phyloP scores from a whole-genome alignment of 2,888 invertebrate genomes.

The Monopis laevigella region DNA sequence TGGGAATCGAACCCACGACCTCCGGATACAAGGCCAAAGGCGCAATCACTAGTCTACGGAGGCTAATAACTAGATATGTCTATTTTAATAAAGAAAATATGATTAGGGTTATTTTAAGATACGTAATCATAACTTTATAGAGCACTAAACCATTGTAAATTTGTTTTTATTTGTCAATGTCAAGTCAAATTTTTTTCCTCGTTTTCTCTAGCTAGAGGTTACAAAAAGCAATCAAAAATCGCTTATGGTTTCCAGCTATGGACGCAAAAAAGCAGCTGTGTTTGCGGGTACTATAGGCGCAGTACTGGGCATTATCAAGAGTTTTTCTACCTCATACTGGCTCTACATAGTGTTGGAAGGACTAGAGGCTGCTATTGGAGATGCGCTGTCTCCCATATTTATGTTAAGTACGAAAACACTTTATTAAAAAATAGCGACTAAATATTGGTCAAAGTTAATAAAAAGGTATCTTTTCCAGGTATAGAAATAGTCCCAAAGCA shows the following conservation, averaged over 20 bases:
- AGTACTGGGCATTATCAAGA: constrained; percentile 44
- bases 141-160: too few relatives aligned
- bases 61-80: too few relatives aligned
- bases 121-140: too few relatives aligned
- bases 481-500: constrained; percentile 56
- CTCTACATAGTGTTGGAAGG: constrained; percentile 40
- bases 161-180: too few relatives aligned
- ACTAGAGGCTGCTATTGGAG: constrained; percentile 50
- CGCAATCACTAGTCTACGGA: too few relatives aligned
- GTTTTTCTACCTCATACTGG: constrained; percentile 45
- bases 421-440: background rate
- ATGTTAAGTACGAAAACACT: constrained; percentile 50
- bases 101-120: too few relatives aligned
- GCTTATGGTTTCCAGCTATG: constrained; percentile 40
- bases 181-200: too few relatives aligned
- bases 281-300: constrained; percentile 52
- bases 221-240: too few relatives aligned
- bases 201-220: too few relatives aligned
- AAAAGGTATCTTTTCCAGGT: constrained; percentile 28
- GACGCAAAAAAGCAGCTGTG: constrained; percentile 52
- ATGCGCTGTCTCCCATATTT: constrained; percentile 54
- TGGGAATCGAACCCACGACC: too few relatives aligned
- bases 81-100: too few relatives aligned
- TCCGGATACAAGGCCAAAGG: too few relatives aligned
- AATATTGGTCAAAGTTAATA: background rate